Evolutionary conservation across 2,888 invertebrate species (phyloP).

Genomic region (Nemotelus pantherinus): DNA sequence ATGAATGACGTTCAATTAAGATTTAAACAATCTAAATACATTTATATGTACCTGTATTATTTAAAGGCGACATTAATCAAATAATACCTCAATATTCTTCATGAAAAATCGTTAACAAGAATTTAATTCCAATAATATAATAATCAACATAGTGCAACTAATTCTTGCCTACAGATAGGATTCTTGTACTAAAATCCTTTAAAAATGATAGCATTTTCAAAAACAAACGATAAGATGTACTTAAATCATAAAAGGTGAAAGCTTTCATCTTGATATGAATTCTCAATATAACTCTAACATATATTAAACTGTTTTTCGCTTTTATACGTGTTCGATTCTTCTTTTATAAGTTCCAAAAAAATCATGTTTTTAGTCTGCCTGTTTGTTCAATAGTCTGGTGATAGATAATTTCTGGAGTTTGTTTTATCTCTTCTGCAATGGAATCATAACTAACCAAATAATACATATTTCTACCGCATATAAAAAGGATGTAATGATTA

Average conservation of each 20-base stretch:
- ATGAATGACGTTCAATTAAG: too few species aligned
- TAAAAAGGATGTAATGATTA: too few species aligned
- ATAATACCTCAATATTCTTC: too few species aligned
- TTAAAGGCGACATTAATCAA: too few species aligned
- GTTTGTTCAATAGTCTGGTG: background rate
- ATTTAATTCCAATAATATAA: too few species aligned
- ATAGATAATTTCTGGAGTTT: background rate
- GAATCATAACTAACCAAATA: background rate
- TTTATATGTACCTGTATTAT: too few species aligned
- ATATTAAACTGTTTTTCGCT: background rate
- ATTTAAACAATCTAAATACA: too few species aligned
- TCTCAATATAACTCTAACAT: background rate
- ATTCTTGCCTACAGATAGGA: background rate
- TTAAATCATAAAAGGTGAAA: slow-evolving; percentile 15
- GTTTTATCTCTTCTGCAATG: slow-evolving; percentile 12
- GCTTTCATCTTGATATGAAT: background rate
- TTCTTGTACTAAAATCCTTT: background rate
- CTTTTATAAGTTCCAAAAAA: too few species aligned
- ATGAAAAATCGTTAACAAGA: too few species aligned
- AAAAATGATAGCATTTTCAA: background rate
- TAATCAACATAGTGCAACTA: background rate
- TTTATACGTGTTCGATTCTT: too few species aligned
- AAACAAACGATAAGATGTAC: background rate
- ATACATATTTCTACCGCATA: too few species aligned
- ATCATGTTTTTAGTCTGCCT: too few species aligned